Percentiles rank a stretch among this genome's conserved stretches.
phyloP scores from a whole-genome alignment of 2,113 vertebrate genomes.

The Myxocyprinus asiaticus region DNA sequence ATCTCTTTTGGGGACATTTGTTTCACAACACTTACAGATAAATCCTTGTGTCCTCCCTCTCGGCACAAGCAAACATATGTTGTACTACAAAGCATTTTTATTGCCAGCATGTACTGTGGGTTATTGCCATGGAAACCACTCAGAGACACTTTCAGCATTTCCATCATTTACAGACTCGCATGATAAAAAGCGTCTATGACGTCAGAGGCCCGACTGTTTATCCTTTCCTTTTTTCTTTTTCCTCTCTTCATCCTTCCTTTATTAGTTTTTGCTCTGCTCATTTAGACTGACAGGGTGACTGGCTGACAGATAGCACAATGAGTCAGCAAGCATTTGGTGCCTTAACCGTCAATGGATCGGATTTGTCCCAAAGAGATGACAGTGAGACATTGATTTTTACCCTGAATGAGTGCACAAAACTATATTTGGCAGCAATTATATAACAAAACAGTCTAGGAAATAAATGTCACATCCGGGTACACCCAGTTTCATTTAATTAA shows the following conservation, averaged over 20 bases:
- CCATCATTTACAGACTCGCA: conserved; percentile 56
- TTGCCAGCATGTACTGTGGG: conserved; percentile 53
- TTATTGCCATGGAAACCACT: conserved; percentile 72
- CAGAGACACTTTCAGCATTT: conserved; percentile 51
- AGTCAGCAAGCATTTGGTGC: conserved; percentile 52
- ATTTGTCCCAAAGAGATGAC: conserved; percentile 34
- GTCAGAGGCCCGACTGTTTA: conserved; percentile 60
- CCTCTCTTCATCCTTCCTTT: conserved; percentile 40
- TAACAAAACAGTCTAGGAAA: background rate
- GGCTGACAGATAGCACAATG: conserved; percentile 59
- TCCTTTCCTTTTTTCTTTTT: conserved; percentile 53
- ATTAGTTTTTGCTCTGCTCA: conserved; percentile 4
- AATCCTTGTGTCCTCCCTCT: conserved; percentile 52
- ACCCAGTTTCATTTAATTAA: conserved; percentile 5
- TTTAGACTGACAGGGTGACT: conserved; percentile 56
- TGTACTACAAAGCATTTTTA: conserved; percentile 54
- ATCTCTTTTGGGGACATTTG: background rate
- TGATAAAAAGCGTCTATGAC: conserved; percentile 60
- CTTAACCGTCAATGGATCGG: conserved; percentile 25
- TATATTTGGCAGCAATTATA: conserved; percentile 38
- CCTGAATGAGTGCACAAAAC: conserved; percentile 30
- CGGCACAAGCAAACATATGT: conserved; percentile 58
- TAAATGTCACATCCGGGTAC: background rate
- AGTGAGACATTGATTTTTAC: conserved; percentile 28
- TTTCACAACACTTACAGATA: conserved; percentile 33